Conservation (phyloP, 2,888 invertebrate species). For the Coelinius sp. region DNA sequence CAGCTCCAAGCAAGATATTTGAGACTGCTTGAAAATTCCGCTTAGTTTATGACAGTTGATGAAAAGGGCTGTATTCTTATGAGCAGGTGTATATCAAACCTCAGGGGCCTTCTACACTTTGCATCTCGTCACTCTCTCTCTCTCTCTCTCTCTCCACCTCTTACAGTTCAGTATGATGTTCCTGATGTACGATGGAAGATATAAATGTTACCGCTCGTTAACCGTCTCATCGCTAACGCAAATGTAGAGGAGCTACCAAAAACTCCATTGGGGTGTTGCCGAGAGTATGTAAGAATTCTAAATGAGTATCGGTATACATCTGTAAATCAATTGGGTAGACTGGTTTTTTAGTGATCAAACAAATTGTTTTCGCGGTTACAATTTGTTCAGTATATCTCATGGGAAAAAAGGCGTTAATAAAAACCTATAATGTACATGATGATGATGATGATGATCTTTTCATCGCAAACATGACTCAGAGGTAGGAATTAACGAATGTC, state of each 20-base stretch:
- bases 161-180: slow-evolving; percentile 1
- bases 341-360: background rate
- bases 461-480: no score
- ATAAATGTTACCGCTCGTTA: slow-evolving; percentile 14
- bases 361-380: background rate
- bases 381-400: background rate
- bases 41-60: slow-evolving; percentile 19
- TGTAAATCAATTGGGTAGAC: background rate
- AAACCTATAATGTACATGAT: no score
- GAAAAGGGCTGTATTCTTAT: slow-evolving; percentile 33
- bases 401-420: background rate
- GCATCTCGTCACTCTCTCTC: background rate
- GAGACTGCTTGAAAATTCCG: background rate
- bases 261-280: background rate
- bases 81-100: slow-evolving; percentile 31
- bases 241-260: background rate
- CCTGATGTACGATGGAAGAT: slow-evolving; percentile 10
- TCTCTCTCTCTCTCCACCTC: background rate
- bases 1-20: background rate
- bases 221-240: slow-evolving; percentile 14
- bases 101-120: background rate
- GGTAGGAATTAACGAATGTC: no score
- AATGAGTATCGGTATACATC: background rate
- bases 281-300: slow-evolving; percentile 6
- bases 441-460: no score